phyloP scores from a whole-genome alignment of 2,888 invertebrate genomes.

The Heteromurus nitidus region DNA sequence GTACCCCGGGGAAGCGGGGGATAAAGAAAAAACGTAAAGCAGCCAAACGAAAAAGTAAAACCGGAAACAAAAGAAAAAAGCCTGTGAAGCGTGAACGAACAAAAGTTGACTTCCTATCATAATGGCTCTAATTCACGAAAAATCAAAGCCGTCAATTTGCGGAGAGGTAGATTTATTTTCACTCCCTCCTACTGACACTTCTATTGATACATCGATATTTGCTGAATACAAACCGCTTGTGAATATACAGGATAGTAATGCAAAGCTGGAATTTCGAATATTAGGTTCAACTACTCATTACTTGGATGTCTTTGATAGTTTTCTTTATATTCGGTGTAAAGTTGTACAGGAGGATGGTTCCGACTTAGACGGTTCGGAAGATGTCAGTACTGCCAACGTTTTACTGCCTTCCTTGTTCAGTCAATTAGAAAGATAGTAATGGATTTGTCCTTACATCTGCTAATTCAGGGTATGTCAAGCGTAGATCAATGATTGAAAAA shows the following conservation, averaged over 20 bases:
- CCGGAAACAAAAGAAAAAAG: constrained; percentile 6
- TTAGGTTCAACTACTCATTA: constrained; percentile 46
- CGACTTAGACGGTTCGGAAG: neutral
- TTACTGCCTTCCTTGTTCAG: constrained; percentile 50
- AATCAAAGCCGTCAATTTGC: constrained; percentile 44
- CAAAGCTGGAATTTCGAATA: constrained; percentile 63
- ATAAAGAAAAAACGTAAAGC: constrained; percentile 6
- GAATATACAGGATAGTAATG: constrained; percentile 52
- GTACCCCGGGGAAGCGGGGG: neutral
- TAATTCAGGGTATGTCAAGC: constrained; percentile 18
- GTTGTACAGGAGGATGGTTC: constrained; percentile 24
- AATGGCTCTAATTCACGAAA: constrained; percentile 52
- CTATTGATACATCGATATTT: constrained; percentile 59
- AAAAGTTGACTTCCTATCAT: constrained; percentile 51
- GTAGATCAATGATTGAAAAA: constrained; percentile 23
- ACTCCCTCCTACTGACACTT: constrained; percentile 58
- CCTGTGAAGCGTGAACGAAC: no score
- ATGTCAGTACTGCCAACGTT: constrained; percentile 18
- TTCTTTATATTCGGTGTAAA: constrained; percentile 24
- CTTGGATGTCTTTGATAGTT: constrained; percentile 52
- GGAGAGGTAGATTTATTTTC: constrained; percentile 61
- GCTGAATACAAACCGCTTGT: constrained; percentile 67
- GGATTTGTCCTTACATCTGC: neutral
- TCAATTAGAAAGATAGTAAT: constrained; percentile 45
- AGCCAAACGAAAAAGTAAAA: constrained; percentile 13